phyloP scores from a whole-genome alignment of 1,140 invertebrate species.

The Wasmannia auropunctata region DNA sequence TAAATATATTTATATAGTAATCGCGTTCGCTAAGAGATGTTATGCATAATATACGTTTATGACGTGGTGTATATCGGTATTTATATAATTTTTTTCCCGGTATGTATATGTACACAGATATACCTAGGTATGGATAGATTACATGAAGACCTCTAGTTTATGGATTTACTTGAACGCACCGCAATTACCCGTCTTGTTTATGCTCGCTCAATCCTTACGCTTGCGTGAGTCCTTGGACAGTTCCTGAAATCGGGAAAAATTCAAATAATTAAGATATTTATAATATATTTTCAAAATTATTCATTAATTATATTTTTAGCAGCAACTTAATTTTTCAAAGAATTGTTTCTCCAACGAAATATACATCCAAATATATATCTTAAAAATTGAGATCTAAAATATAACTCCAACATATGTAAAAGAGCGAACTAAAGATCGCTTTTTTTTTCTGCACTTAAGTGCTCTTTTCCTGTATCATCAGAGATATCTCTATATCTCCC shows the following conservation, averaged over 20 bases:
- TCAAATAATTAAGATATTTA: neutral
- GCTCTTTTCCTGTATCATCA: neutral
- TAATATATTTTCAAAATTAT: conserved; percentile 5
- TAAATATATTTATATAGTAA: conserved; percentile 63
- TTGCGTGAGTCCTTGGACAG: conserved; percentile 70
- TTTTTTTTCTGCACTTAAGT: neutral
- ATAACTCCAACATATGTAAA: neutral
- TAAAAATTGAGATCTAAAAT: neutral
- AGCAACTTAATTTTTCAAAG: neutral
- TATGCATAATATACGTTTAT: conserved; percentile 62
- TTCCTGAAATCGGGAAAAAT: conserved; percentile 74
- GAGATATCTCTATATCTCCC: neutral
- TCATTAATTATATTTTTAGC: neutral
- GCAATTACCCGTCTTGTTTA: conserved; percentile 72
- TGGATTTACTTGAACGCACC: conserved; percentile 83
- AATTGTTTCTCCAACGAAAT: neutral
- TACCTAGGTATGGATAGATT: conserved; percentile 80
- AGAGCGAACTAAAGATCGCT: neutral
- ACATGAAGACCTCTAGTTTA: conserved; percentile 85
- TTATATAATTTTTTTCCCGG: conserved; percentile 69
- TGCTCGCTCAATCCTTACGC: conserved; percentile 75
- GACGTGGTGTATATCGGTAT: conserved; percentile 67
- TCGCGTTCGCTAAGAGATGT: conserved; percentile 45
- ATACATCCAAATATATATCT: neutral
- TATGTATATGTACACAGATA: conserved; percentile 60